Base-by-base conservation (phyloP, 1,140 invertebrate species). In the Seison nebaliae region DNA sequence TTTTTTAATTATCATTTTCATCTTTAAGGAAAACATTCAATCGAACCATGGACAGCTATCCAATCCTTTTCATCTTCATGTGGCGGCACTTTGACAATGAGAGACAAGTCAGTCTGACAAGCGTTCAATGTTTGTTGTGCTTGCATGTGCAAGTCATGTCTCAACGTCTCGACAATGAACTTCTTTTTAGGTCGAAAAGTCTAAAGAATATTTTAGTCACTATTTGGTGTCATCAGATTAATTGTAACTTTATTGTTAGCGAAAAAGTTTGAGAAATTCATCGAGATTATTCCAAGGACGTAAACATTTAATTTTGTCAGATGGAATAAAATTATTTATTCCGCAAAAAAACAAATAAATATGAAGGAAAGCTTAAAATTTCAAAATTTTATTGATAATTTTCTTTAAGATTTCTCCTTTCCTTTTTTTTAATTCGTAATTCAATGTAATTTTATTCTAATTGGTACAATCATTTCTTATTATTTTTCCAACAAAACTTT, bases 21-120 rank as follows among this genome's bases (percentile, higher is more conserved):
- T 19, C 4, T 15, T 34, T 16, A 43, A 26, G 14, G 15, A 26
- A 9, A 30, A 19, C 34, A 38, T 26, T 24, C 2, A 34, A 31
- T 44, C 49, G 51, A 62, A 80, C 78, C 81, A 65, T 88, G 79
- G 17, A 88, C 80, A 12, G 81, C 81, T 29, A 84, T 70, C 81
- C 81, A 88, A 55, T 88, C 81, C 55, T 81, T 77, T 5, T 77
- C 52, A 58, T 78, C 73, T 63, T 88, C 81, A 17, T 73, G 73
- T 39, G 67, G 65, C 19, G 81, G 81, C 38, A 88, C 55, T 51
- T 72, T 71, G 1, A 88, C 81, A 15, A 73, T 79, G 40, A 68
- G 62, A 39, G 73, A 67, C 34, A 88, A 63, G 64, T 88, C 84
- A 36, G 86, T 74, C 3, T 81, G 81, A n/a, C n/a, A n/a, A n/a